phyloP scores from a whole-genome alignment of 2,113 vertebrate species.

The Ammodytes marinus region DNA sequence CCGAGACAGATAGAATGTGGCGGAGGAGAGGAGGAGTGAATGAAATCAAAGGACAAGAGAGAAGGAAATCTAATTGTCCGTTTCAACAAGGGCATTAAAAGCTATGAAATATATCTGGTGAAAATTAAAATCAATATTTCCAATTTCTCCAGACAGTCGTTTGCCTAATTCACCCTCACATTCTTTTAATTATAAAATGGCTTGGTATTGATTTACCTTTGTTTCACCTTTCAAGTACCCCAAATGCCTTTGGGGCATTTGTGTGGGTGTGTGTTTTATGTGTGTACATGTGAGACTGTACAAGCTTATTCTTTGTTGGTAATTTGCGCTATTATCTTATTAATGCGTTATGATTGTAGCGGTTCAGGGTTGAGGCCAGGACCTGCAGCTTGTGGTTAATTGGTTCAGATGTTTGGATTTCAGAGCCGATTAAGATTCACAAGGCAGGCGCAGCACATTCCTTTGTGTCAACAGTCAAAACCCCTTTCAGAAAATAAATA shows the following conservation, averaged over 20 bases:
- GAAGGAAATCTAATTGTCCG: conserved; percentile 85
- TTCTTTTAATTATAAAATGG: conserved; percentile 95
- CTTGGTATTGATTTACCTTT: conserved; percentile 90
- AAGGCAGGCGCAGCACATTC: neutral
- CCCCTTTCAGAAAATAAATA: neutral
- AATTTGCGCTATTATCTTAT: conserved; percentile 34
- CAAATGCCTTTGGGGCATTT: conserved; percentile 48
- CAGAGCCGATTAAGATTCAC: neutral
- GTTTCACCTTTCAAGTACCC: conserved; percentile 70
- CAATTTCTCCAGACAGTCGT: conserved; percentile 91
- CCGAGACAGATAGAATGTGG: conserved; percentile 29
- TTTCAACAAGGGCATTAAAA: conserved; percentile 84
- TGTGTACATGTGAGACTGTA: neutral
- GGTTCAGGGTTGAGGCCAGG: neutral
- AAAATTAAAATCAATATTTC: conserved; percentile 96
- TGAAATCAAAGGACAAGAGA: conserved; percentile 46
- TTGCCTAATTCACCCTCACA: conserved; percentile 91
- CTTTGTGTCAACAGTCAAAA: neutral
- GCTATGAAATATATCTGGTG: conserved; percentile 89
- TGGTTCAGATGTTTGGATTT: conserved; percentile 22
- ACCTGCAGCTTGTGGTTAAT: conserved; percentile 7
- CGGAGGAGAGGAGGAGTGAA: conserved; percentile 11
- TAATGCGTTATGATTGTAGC: conserved; percentile 42
- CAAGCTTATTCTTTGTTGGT: conserved; percentile 16
- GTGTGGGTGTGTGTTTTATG: neutral